A percentile compares a stretch with the other conserved stretches of the same genome.
Evolutionary conservation across 2,888 invertebrate genomes (phyloP).

Genomic region (Pyrgus malvae): DNA sequence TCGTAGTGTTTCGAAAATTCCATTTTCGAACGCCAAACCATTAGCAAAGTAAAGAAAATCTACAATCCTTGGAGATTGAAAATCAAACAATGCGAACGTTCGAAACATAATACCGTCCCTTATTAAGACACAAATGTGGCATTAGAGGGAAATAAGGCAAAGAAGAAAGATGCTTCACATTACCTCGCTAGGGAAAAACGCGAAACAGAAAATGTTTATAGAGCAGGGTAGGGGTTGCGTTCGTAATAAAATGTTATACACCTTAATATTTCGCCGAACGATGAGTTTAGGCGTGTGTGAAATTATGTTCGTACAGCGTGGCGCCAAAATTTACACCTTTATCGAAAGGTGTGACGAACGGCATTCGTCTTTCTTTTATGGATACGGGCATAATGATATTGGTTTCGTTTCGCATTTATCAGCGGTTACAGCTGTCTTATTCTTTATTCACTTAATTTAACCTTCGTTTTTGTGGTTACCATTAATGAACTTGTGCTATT

Average conservation of each 20-base stretch:
- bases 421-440: constrained; percentile 6
- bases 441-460: constrained; percentile 2
- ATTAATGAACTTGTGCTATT: constrained; percentile 24
- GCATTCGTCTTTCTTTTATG: constrained; percentile 42
- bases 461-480: constrained; percentile 16
- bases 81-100: constrained; percentile 71
- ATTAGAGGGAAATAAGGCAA: constrained; percentile 70
- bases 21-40: constrained; percentile 53
- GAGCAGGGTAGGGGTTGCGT: constrained; percentile 69
- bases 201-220: constrained; percentile 73
- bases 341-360: constrained; percentile 42
- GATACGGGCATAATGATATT: constrained; percentile 15
- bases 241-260: constrained; percentile 79
- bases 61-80: constrained; percentile 68
- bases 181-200: constrained; percentile 47
- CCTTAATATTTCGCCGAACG: constrained; percentile 77
- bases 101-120: constrained; percentile 72
- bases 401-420: constrained; percentile 21
- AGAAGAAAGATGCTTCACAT: constrained; percentile 49
- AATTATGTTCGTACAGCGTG: constrained; percentile 64
- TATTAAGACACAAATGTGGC: constrained; percentile 77
- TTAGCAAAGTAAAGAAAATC: constrained; percentile 63
- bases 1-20: constrained; percentile 61
- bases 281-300: constrained; percentile 76
- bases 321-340: constrained; percentile 62